Percentiles rank a stretch among this genome's conserved stretches.
phyloP scores from a whole-genome alignment of 30 jellyfish, hydroid and myxozoan genomes.

The Turritopsis dohrnii region DNA sequence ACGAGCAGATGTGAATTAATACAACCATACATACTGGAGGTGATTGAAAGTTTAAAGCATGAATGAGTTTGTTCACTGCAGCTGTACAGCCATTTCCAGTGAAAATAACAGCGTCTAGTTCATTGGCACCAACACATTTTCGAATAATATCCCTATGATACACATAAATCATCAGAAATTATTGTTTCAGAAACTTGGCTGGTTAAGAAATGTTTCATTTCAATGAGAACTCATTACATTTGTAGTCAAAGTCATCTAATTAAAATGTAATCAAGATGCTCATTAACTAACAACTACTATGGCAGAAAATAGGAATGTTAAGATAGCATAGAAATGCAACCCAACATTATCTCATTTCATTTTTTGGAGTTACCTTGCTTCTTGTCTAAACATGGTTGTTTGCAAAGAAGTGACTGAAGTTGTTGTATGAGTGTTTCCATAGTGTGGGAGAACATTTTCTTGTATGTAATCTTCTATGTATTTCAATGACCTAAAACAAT shows the following conservation, averaged over 20 bases:
- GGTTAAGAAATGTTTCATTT: no score
- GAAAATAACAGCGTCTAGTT: constrained; percentile 72
- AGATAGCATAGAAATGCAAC: no score
- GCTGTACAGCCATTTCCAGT: constrained; percentile 87
- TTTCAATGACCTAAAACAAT: constrained; percentile 37
- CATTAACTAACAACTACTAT: no score
- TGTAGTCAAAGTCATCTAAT: no score
- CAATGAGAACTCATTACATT: no score
- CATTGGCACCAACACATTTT: constrained; percentile 71
- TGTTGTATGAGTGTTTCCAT: constrained; percentile 87
- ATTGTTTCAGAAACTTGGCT: no score
- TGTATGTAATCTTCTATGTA: constrained; percentile 69
- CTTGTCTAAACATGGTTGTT: constrained; percentile 72
- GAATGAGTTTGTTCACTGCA: constrained; percentile 76
- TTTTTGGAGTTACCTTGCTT: constrained; percentile 46
- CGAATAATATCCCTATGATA: constrained; percentile 65
- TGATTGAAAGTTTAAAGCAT: constrained; percentile 53
- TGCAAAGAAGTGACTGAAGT: constrained; percentile 80
- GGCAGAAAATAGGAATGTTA: no score
- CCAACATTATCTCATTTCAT: no score
- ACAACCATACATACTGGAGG: constrained; percentile 66
- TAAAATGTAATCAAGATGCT: no score
- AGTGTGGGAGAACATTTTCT: constrained; percentile 78
- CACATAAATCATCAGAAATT: no score
- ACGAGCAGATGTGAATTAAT: neutral